Percentiles rank a stretch among this genome's conserved stretches.
Evolutionary conservation across 2,113 vertebrate genomes (phyloP).

Genomic region (Zapus hudsonius): DNA sequence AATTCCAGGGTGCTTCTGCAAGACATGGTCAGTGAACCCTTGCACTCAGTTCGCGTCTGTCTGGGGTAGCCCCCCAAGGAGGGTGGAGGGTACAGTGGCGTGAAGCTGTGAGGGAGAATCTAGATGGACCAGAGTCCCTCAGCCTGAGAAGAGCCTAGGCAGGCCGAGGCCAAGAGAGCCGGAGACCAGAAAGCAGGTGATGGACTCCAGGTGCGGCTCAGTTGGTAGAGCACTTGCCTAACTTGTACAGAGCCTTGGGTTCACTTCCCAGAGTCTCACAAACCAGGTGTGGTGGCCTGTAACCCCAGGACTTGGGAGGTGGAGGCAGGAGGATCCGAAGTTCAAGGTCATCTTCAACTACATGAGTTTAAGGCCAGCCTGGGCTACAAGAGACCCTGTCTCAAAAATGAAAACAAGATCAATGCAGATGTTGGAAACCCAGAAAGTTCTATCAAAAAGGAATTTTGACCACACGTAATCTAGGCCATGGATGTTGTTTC

Average conservation of each 20-base stretch:
- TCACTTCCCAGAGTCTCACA: too few relatives aligned
- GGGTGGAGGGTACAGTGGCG: rapidly evolving
- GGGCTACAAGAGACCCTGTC: too few relatives aligned
- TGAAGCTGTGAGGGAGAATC: background rate
- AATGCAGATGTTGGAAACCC: background rate
- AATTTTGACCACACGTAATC: rapidly evolving
- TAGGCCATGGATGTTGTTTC: background rate
- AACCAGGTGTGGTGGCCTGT: too few relatives aligned
- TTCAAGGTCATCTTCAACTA: too few relatives aligned
- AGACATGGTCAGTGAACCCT: background rate
- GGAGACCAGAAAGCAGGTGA: background rate
- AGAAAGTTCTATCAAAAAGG: background rate
- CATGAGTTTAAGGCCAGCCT: too few relatives aligned
- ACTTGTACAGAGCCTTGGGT: too few relatives aligned
- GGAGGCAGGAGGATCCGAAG: too few relatives aligned
- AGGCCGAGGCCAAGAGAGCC: background rate
- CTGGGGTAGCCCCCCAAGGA: background rate
- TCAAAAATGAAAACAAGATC: background rate
- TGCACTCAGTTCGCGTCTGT: background rate
- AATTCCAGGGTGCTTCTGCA: background rate
- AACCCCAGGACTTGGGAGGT: too few relatives aligned
- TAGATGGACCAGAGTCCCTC: background rate
- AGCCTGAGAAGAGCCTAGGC: background rate
- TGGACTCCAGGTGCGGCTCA: too few relatives aligned
- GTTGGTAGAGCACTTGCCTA: too few relatives aligned